These are phyloP conservation scores for Chromis chromis DNA, from an alignment of 2,797 vertebrate genomes.

Conservation along the genomic window DNA sequence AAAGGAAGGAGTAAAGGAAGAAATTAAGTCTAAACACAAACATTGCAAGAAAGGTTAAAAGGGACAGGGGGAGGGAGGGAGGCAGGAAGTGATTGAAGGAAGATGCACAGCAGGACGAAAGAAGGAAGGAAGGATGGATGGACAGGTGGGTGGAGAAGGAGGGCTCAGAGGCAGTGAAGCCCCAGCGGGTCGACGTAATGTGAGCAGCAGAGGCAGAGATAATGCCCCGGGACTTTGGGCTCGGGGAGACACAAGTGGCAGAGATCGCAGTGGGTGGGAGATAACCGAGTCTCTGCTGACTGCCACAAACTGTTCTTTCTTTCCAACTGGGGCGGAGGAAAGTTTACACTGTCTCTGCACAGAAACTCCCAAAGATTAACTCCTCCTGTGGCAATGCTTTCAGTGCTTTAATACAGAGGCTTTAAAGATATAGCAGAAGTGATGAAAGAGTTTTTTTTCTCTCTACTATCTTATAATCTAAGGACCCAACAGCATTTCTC, in stretches of 20 bases:
- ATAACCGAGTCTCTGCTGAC: constrained; percentile 69
- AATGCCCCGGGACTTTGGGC: constrained; percentile 52
- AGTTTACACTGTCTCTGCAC: constrained; percentile 44
- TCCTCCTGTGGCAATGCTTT: constrained; percentile 47
- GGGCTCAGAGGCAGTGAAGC: background rate
- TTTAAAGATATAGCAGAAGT: constrained; percentile 41
- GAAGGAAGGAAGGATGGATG: constrained; percentile 11
- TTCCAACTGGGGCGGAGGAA: constrained; percentile 41
- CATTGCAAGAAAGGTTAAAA: constrained; percentile 9
- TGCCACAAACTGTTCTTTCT: constrained; percentile 59
- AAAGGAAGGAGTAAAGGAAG: background rate
- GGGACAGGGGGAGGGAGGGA: background rate
- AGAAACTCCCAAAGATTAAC: constrained; percentile 60
- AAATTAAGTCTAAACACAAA: constrained; percentile 23
- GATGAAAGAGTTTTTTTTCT: constrained; percentile 33
- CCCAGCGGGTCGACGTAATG: constrained; percentile 58
- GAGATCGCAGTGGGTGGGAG: constrained; percentile 54
- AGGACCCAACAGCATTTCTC: constrained; percentile 32
- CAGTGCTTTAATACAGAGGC: constrained; percentile 38
- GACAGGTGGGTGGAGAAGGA: background rate
- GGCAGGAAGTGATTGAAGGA: constrained; percentile 11
- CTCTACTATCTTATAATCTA: constrained; percentile 38
- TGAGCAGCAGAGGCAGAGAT: constrained; percentile 64
- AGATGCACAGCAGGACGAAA: constrained; percentile 2
- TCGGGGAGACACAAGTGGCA: constrained; percentile 36